phyloP scores from a whole-genome alignment of 2,113 vertebrate species.

The Scatophagus argus region DNA sequence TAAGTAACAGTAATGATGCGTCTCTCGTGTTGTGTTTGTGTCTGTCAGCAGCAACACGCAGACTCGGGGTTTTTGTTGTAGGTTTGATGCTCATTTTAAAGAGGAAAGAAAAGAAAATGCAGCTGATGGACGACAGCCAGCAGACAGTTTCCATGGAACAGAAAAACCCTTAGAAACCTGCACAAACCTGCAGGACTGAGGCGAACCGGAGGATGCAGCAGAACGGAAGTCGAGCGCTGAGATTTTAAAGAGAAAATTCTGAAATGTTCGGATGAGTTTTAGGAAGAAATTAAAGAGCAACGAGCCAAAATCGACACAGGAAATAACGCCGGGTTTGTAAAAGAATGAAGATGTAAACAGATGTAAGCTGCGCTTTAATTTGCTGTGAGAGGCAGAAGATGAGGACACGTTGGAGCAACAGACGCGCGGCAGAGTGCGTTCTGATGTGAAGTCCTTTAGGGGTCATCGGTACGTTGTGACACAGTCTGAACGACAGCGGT shows the following conservation, averaged over 20 bases:
- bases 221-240: background rate
- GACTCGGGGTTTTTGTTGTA: background rate
- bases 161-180: background rate
- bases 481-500: too few species aligned
- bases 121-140: constrained; percentile 24
- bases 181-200: background rate
- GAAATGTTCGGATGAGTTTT: background rate
- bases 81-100: constrained; percentile 34
- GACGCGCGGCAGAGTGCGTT: background rate
- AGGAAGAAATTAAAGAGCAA: too few species aligned
- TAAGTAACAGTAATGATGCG: background rate
- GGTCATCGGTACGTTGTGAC: too few species aligned
- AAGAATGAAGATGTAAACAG: background rate
- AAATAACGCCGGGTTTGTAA: background rate
- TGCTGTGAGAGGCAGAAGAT: background rate
- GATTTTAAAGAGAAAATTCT: background rate
- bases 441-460: background rate
- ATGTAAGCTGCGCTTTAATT: background rate
- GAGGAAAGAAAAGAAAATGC: constrained; percentile 7
- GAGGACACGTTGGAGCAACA: background rate
- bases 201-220: background rate
- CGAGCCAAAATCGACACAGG: too few species aligned
- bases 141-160: background rate
- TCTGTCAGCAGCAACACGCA: background rate
- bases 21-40: background rate